These are phyloP conservation scores for Pyrrhia umbra DNA, from an alignment of 2,888 invertebrate genomes.

Conservation along the genomic window DNA sequence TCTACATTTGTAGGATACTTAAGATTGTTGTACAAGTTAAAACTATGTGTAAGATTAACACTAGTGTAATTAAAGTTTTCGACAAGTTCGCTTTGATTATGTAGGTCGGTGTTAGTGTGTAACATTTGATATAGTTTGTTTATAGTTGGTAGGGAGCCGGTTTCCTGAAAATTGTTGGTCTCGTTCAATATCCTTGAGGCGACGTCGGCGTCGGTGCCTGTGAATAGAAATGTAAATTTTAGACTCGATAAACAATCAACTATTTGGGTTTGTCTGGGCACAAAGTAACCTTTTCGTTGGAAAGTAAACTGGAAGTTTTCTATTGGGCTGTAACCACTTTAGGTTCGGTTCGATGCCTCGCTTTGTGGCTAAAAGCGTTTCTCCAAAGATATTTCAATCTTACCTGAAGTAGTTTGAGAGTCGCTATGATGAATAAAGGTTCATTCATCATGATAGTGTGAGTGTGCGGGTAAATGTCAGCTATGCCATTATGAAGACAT, in stretches of 20 bases:
- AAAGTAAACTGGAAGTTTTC: conserved; percentile 40
- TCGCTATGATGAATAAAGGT: background rate
- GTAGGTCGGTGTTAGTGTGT: conserved; percentile 71
- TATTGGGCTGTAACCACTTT: conserved; percentile 24
- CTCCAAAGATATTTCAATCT: conserved; percentile 13
- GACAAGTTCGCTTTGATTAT: conserved; percentile 73
- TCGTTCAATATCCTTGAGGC: conserved; percentile 74
- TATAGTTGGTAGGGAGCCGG: conserved; percentile 76
- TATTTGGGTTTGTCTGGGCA: conserved; percentile 37
- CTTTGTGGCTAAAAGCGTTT: conserved; percentile 23
- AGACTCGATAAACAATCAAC: conserved; percentile 54
- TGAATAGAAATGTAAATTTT: conserved; percentile 66
- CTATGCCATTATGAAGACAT: too few relatives aligned
- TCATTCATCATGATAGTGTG: background rate
- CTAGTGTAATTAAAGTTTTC: conserved; percentile 75
- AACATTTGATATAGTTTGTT: conserved; percentile 87
- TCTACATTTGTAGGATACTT: conserved; percentile 58
- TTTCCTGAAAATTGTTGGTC: conserved; percentile 66
- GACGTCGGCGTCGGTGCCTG: conserved; percentile 83
- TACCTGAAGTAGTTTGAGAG: background rate
- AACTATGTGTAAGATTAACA: conserved; percentile 70
- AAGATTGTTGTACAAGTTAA: conserved; percentile 69
- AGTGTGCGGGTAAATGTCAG: too few relatives aligned
- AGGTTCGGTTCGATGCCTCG: conserved; percentile 29
- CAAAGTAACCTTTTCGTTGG: conserved; percentile 27